These are phyloP conservation scores for Chrysochloris asiatica DNA, from an alignment of 2,113 vertebrate species.

Conservation along the genomic window DNA sequence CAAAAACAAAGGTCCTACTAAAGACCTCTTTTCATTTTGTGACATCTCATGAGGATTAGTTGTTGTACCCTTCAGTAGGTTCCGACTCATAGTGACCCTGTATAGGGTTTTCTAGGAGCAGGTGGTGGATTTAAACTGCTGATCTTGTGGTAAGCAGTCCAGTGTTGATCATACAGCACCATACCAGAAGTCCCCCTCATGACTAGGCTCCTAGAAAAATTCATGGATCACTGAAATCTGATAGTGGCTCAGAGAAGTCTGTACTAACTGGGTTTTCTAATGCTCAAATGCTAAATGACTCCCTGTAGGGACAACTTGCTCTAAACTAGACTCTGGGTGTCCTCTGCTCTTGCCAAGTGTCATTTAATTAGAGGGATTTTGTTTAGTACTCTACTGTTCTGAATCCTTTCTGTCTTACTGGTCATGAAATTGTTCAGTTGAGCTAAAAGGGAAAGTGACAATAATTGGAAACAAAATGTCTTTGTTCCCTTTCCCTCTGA, in stretches of 20 bases:
- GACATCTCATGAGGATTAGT: neutral
- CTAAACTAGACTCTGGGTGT: neutral
- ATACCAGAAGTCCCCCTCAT: no score
- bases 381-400: neutral
- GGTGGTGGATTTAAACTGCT: no score
- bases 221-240: neutral
- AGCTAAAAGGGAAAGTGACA: slow-evolving; percentile 76
- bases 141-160: no score
- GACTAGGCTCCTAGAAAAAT: no score
- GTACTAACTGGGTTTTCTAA: neutral
- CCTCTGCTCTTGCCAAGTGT: neutral
- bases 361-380: slow-evolving; percentile 39
- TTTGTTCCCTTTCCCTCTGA: slow-evolving; percentile 70
- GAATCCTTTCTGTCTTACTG: neutral
- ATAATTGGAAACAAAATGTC: slow-evolving; percentile 69
- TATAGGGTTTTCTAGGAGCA: no score
- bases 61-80: no score
- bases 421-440: slow-evolving; percentile 51
- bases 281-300: neutral
- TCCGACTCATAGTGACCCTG: no score
- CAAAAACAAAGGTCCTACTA: neutral
- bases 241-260: neutral
- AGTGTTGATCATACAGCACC: no score
- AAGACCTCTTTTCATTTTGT: neutral
- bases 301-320: neutral